Evolutionary conservation across 2,797 vertebrate species (phyloP), one percentile per base, ranked within the genome.

Genomic region (Semaprochilodus insignis): DNA sequence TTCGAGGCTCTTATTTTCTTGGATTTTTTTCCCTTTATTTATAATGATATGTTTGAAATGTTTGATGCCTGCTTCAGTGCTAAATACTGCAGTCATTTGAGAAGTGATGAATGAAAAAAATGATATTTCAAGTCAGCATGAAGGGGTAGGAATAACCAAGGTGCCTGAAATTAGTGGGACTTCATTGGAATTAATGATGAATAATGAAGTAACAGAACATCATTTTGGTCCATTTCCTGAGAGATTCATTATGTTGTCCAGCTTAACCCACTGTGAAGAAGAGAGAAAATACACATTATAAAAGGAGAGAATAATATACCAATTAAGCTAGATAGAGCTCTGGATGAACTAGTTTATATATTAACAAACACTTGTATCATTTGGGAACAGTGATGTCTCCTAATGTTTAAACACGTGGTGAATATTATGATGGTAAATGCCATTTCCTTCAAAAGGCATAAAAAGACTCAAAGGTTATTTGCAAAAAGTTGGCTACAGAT

Each of bases 261-360:
- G 14, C 15, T 84, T 65, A 80, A 54, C 66, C 73, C 60, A 62
- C 57, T 84, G 78, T 52, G 6, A 31, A 59, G 31, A 8, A 51
- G 44, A 78, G 31, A 59, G 48, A 31, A 15, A 73, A 73, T 31
- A 55, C 11, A 73, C 2, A 65, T 71, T 76, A 74, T 25, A 23
- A 76, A 54, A 78, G 11, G 51, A 55, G 23, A 62, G 27, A 2
- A 25, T 54, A 52, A 51, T 27, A 73, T 2, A 52, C 4, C 0
- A 19, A 19, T 73, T 1, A 7, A 11, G 17, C 23, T 48, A 48
- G 10, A 13, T 48, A 62, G 23, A 62, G 0, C 2, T 69, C 21
- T 69, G 34, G 7, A 11, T 62, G 23, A 23, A 13, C 44, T 48
- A 40, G 40, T 31, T 6, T 40, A 40, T 40, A 6, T 36, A 36